A percentile compares a stretch with the other conserved stretches of the same genome.
Evolutionary conservation across 1,140 invertebrate species (phyloP).

Genomic region (Galendromus occidentalis): DNA sequence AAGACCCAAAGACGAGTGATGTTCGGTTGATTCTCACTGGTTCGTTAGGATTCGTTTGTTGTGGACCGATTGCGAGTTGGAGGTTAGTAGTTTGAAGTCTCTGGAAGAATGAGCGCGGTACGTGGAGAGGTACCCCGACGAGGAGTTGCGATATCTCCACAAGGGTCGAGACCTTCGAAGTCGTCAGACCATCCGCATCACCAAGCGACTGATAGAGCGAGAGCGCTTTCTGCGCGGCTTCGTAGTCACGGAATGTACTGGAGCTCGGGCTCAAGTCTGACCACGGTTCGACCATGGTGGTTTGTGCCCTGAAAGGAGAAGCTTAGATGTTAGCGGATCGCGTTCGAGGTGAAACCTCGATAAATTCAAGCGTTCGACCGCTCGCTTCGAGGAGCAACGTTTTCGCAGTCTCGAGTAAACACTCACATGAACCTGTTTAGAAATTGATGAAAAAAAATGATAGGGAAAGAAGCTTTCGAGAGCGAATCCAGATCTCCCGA

Average conservation of each 20-base stretch:
- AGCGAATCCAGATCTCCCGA: too few species aligned
- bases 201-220: constrained; percentile 12
- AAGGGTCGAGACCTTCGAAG: constrained; percentile 35
- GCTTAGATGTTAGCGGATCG: too few species aligned
- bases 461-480: too few species aligned
- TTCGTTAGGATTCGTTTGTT: constrained; percentile 50
- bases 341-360: too few species aligned
- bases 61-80: constrained; percentile 55
- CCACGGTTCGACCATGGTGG: constrained; percentile 1
- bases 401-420: too few species aligned
- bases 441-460: background rate
- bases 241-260: background rate
- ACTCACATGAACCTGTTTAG: constrained; percentile 15
- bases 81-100: constrained; percentile 57
- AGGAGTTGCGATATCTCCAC: constrained; percentile 44
- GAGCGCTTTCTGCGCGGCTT: constrained; percentile 15
- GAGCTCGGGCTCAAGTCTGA: background rate
- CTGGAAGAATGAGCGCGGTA: constrained; percentile 74
- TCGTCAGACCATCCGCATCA: background rate
- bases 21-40: constrained; percentile 46
- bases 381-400: too few species aligned
- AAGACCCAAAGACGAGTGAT: constrained; percentile 59
- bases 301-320: constrained; percentile 6
- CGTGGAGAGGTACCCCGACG: constrained; percentile 41
- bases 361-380: too few species aligned